Evolutionary conservation across 1,140 invertebrate species (phyloP).

Genomic region (Chlorops oryzae): DNA sequence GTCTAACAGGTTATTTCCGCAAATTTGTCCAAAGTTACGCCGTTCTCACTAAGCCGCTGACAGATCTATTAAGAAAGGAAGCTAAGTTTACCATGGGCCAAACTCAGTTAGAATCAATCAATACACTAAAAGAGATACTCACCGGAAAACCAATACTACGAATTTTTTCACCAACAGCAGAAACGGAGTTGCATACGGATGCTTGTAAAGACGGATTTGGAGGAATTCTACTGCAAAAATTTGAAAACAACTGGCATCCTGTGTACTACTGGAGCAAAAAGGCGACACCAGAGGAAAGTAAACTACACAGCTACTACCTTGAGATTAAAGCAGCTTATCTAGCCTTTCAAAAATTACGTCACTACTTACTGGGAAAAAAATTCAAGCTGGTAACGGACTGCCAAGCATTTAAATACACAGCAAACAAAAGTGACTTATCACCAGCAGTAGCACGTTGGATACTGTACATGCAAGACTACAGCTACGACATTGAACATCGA

Average conservation of each 20-base stretch:
- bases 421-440: conserved; percentile 27
- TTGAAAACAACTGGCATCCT: conserved; percentile 24
- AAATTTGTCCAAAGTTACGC: conserved; percentile 11
- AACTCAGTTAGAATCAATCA: neutral
- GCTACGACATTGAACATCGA: conserved; percentile 20
- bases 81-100: neutral
- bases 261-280: conserved; percentile 30
- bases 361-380: conserved; percentile 15
- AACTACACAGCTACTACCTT: conserved; percentile 23
- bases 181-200: conserved; percentile 39
- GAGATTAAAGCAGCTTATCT: conserved; percentile 26
- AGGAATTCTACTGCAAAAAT: conserved; percentile 6
- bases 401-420: conserved; percentile 30
- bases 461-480: conserved; percentile 18
- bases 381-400: conserved; percentile 29
- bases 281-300: conserved; percentile 17
- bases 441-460: conserved; percentile 10
- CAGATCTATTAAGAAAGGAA: conserved; percentile 11
- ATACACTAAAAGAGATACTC: neutral
- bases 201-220: conserved; percentile 18
- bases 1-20: conserved; percentile 10
- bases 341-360: conserved; percentile 23
- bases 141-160: neutral
- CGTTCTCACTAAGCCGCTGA: conserved; percentile 7
- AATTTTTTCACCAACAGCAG: conserved; percentile 15